Conservation (phyloP, 2,113 vertebrate genomes). For the Pica pica region DNA sequence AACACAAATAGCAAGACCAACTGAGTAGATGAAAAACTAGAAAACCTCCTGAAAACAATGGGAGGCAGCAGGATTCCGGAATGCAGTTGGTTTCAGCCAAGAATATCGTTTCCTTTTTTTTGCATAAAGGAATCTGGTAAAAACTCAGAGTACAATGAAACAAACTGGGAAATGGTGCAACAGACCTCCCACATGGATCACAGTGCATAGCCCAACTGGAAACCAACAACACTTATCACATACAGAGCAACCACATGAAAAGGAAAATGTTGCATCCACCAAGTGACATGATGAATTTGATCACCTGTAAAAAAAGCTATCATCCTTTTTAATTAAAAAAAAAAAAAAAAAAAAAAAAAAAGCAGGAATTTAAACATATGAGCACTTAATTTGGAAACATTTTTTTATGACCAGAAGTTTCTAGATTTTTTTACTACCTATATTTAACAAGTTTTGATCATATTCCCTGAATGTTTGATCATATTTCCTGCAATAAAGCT, state of each 20-base stretch:
- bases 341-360: not conserved
- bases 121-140: not conserved
- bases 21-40: conserved; percentile 34
- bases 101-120: not conserved
- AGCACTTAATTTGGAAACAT: not conserved
- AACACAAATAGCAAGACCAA: conserved; percentile 18
- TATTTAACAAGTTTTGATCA: not conserved
- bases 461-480: not conserved
- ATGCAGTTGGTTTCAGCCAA: not conserved
- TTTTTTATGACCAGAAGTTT: not conserved
- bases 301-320: not conserved
- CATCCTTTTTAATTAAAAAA: not conserved
- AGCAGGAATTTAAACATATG: not conserved
- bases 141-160: conserved; percentile 2
- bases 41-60: conserved; percentile 10
- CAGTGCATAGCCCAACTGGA: not conserved
- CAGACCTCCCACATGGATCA: conserved; percentile 6
- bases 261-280: not conserved
- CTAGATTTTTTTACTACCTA: not conserved
- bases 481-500: not conserved
- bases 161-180: not conserved
- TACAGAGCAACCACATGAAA: not conserved
- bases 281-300: not conserved
- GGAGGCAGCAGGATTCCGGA: not conserved
- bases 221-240: not conserved